These are phyloP conservation scores for Agonopterix heracliana DNA, from an alignment of 2,888 invertebrate genomes.

Conservation along the genomic window DNA sequence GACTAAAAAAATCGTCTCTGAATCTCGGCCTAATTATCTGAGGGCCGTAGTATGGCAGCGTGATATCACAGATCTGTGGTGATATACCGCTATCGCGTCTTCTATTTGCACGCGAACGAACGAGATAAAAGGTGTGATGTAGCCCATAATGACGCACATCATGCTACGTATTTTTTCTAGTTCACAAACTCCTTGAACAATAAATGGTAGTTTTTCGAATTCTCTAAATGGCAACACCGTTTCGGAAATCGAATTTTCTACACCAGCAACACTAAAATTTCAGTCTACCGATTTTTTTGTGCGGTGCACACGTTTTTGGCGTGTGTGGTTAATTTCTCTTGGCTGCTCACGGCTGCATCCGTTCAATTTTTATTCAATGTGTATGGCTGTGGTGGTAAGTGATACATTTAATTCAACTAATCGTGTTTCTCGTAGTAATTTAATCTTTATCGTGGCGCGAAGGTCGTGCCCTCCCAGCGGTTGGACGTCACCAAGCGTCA, in stretches of 20 bases:
- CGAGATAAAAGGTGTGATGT: no score
- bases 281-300: conserved; percentile 59
- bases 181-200: not conserved
- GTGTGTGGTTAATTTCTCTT: conserved; percentile 64
- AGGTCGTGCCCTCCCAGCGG: conserved; percentile 54
- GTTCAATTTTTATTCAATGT: conserved; percentile 82
- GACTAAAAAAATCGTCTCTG: no score
- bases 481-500: conserved; percentile 55
- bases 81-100: no score
- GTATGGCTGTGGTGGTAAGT: conserved; percentile 91
- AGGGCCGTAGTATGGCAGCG: no score
- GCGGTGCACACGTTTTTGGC: conserved; percentile 67
- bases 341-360: conserved; percentile 78
- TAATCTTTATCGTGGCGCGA: conserved; percentile 15
- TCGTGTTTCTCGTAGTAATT: conserved; percentile 7
- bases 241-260: not conserved
- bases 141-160: no score
- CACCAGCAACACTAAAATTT: conserved; percentile 14
- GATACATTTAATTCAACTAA: conserved; percentile 16
- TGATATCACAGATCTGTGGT: no score
- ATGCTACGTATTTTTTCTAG: no score
- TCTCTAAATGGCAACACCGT: not conserved
- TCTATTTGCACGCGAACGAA: no score
- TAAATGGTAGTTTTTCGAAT: not conserved
- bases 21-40: no score